Conservation (phyloP, 2,888 invertebrate genomes). For the Diaprepes abbreviatus region DNA sequence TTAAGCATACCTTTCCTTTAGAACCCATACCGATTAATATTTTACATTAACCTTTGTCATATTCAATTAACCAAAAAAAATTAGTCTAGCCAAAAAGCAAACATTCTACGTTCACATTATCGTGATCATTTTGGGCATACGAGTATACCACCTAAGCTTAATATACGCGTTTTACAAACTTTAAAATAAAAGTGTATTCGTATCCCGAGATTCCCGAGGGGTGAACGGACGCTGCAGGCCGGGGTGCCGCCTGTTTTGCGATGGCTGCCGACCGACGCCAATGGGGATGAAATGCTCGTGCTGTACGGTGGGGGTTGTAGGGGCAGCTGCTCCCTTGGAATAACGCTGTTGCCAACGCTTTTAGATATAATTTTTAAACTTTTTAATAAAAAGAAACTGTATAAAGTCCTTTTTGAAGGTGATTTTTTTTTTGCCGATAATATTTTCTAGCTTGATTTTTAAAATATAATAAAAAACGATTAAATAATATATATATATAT, state of each 20-base stretch:
- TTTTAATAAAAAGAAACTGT: not conserved
- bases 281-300: slow-evolving; percentile 56
- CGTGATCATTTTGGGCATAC: slow-evolving; percentile 54
- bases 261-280: slow-evolving; percentile 61
- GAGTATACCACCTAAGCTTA: slow-evolving; percentile 46
- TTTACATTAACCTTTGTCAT: too few species aligned
- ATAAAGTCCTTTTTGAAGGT: too few species aligned
- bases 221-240: slow-evolving; percentile 56
- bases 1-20: too few species aligned
- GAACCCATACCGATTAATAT: too few species aligned
- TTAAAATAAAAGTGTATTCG: slow-evolving; percentile 34
- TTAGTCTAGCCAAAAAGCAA: slow-evolving; percentile 7
- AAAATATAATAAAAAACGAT: too few species aligned
- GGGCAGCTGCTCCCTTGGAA: slow-evolving; percentile 51
- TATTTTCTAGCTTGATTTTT: too few species aligned
- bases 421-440: too few species aligned
- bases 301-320: slow-evolving; percentile 59
- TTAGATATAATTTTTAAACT: not conserved
- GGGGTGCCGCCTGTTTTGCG: slow-evolving; percentile 60
- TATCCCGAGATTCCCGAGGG: slow-evolving; percentile 45
- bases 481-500: too few species aligned
- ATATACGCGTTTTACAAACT: slow-evolving; percentile 43
- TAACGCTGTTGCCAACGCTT: slow-evolving; percentile 9
- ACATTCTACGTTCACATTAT: slow-evolving; percentile 1
- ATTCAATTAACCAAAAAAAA: not conserved